Base-by-base conservation (phyloP, 1,140 invertebrate genomes). In the Leptinotarsa defecta region DNA sequence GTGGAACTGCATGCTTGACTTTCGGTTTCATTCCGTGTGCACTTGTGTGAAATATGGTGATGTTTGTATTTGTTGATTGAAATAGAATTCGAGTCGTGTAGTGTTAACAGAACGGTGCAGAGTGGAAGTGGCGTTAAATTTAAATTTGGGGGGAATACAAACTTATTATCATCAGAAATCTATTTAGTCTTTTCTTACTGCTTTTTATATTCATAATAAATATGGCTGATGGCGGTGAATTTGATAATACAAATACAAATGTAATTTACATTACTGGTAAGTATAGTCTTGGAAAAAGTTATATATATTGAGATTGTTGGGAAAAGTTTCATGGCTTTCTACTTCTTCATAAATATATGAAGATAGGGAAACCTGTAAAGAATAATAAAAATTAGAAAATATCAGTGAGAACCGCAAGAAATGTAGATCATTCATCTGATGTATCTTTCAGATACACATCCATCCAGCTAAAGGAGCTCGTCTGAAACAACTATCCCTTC, bases 181-280 rank as follows among this genome's bases (percentile, higher is more conserved):
- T 24, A 13, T 17, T 64, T 8, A 64, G 11, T n/a, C 20, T 22
- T 17, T 19, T 19, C 13, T 11, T 22, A 62, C 61, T 62, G 3
- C 15, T 62, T n/a, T n/a, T 62, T 19, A 17, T 62, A n/a, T 43
- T 43, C 11, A 43, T 43, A 68, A 6, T 27, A 22, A 43, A 68
- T 15, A 34, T 24, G 27, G 64, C 64, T 4, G 13, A 15, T 24
- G 24, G 13, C n/a, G 24, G 24, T 13, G 65, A 68, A 17, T 6
- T 43, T 15, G 65, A 68, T 11, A 57, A 57, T 57, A 22, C 65
- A 6, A 68, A 68, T 43, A 13, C 24, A 27, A 68, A 68, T 68
- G 11, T 68, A n/a, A 68, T 68, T 13, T 68, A 68, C 22, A 68
- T 68, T n/a, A 68, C 65, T 13, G 65, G 65, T 68, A 17, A 27